Percentiles rank a stretch among this genome's conserved stretches.
Evolutionary conservation across 2,797 vertebrate species (phyloP).

Genomic region (Periophthalmus magnuspinnatus): DNA sequence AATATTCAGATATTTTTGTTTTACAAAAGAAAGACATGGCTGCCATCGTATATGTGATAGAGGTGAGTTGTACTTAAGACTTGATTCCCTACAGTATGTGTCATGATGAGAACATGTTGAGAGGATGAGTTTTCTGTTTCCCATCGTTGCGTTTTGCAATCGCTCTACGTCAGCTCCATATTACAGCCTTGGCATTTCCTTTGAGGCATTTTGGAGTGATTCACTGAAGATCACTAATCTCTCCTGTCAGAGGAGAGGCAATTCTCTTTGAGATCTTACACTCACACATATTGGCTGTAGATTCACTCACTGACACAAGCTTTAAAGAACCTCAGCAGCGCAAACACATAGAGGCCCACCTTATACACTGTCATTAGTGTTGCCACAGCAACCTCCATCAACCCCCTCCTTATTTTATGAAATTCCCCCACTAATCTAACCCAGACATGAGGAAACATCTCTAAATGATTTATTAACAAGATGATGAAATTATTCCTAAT

Average conservation of each 20-base stretch:
- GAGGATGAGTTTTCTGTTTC: slow-evolving; percentile 14
- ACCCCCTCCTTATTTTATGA: slow-evolving; percentile 51
- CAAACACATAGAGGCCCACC: slow-evolving; percentile 48
- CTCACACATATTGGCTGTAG: not conserved
- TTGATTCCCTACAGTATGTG: slow-evolving; percentile 11
- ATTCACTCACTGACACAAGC: slow-evolving; percentile 18
- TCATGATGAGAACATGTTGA: slow-evolving; percentile 14
- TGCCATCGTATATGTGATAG: no score
- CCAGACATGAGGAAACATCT: slow-evolving; percentile 51
- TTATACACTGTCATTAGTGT: slow-evolving; percentile 65
- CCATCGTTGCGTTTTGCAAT: not conserved
- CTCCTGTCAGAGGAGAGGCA: not conserved
- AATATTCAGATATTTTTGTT: no score
- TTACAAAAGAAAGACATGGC: no score
- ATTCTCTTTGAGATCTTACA: slow-evolving; percentile 24
- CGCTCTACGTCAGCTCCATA: slow-evolving; percentile 21
- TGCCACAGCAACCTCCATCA: slow-evolving; percentile 62
- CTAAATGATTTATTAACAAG: slow-evolving; percentile 73
- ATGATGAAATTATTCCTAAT: slow-evolving; percentile 67
- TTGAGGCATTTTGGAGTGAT: slow-evolving; percentile 6
- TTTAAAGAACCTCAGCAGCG: slow-evolving; percentile 45
- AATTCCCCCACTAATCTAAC: slow-evolving; percentile 58
- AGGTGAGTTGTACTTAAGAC: no score
- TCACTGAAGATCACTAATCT: slow-evolving; percentile 21
- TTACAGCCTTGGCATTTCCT: slow-evolving; percentile 26